Base-by-base conservation (phyloP, 2,113 vertebrate species). In the Morphnarchus princeps region DNA sequence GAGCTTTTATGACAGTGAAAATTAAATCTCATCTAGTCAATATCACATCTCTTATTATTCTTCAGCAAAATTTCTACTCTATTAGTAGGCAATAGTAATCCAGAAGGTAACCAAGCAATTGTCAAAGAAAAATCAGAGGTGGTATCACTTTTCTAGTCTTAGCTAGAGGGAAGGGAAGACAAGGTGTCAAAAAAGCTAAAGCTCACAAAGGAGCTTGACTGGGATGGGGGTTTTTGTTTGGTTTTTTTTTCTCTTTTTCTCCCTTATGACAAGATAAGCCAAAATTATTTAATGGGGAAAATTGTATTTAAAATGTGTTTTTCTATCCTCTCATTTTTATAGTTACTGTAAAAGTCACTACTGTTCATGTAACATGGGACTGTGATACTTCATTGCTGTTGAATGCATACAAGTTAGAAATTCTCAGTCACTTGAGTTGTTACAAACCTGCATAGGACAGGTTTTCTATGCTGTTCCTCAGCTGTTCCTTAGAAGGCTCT, bases 171-270 rank as follows among this genome's bases (percentile, higher is more conserved):
- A n/a, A 61, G 9, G 11, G 22, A 87, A 70, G 45, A 38, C 24
- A n/a, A 86, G 38, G 36, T 2, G 2, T 59, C 36, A 43, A 43
- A 78, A 67, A 43, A 36, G 32, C 45, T 38, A 70, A 45, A 71
- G 45, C 38, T 79, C 47, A n/a, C 65, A 62, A 38, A 61, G 34
- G 38, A 45, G 13, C 38, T 61, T 71, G 47, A 52, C 11, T 8
- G 40, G 31, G 12, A 62, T 49, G 29, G 8, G 21, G 6, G 3
- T 3, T 36, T 43, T 38, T n/a, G 25, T 0, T 13, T 31, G n/a
- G n/a, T 26, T 14, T 25, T 25, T 13, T 25, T 24, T 16, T 6
- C 25, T 22, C 7, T 82, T 47, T 42, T 42, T 78, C 17, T 61
- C 36, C 21, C 54, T 77, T 69, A 31, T 59, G 34, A 81, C 29